Percentiles rank a stretch among this genome's conserved stretches.
Evolutionary conservation across 2,888 invertebrate species (phyloP).

Genomic region (Gymnosoma rotundatum): DNA sequence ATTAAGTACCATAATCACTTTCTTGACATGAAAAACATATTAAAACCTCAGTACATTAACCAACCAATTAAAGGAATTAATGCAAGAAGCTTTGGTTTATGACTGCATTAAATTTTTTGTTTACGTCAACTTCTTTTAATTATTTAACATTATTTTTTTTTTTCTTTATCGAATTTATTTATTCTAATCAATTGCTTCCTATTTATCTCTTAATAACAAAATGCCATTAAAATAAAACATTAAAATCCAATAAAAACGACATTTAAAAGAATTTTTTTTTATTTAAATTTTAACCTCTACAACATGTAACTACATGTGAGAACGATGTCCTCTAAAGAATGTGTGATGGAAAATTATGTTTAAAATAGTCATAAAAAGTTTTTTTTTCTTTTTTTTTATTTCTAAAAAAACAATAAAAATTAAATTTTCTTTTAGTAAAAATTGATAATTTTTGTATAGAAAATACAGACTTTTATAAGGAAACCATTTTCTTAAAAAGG

Average conservation of each 20-base stretch:
- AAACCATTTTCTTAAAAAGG: too few relatives aligned
- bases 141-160: background rate
- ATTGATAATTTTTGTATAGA: conserved; percentile 24
- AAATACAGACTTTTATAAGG: conserved; percentile 18
- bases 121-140: too few relatives aligned
- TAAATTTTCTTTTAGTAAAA: background rate
- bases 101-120: too few relatives aligned
- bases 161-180: background rate
- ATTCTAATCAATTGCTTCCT: conserved; percentile 12
- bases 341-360: background rate
- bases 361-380: conserved; percentile 20
- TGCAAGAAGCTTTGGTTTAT: too few relatives aligned
- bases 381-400: conserved; percentile 31
- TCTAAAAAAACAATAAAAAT: conserved; percentile 1
- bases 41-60: too few relatives aligned
- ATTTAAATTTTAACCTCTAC: background rate
- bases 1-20: too few relatives aligned
- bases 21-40: too few relatives aligned
- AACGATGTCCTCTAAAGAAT: background rate
- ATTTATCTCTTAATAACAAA: conserved; percentile 25
- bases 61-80: too few relatives aligned
- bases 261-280: conserved; percentile 13
- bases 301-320: too few relatives aligned
- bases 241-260: conserved; percentile 32
- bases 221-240: conserved; percentile 33